phyloP scores from a whole-genome alignment of 2,888 invertebrate genomes.

The Agrotis puta region DNA sequence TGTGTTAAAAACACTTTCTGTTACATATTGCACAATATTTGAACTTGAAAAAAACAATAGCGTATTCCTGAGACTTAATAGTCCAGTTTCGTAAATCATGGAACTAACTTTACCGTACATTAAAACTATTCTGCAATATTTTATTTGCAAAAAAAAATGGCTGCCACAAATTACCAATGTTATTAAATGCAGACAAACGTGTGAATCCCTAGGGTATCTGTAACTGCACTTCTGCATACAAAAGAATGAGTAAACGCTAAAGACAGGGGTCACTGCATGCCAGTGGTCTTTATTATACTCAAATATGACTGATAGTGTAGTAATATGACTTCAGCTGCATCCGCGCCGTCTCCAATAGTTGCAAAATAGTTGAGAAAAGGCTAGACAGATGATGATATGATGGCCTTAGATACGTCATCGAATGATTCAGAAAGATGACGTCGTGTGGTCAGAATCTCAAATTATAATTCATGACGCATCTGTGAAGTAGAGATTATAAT shows the following conservation, averaged over 20 bases:
- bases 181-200: slow-evolving; percentile 5
- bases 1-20: not conserved
- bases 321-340: no score
- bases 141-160: not conserved
- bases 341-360: no score
- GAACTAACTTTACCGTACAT: not conserved
- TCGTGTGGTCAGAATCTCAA: not conserved
- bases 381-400: no score
- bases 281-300: slow-evolving; percentile 25
- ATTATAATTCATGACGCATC: slow-evolving; percentile 43
- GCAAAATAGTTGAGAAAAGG: no score
- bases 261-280: slow-evolving; percentile 26
- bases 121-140: not conserved
- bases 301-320: not conserved
- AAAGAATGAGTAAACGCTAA: not conserved
- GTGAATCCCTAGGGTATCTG: slow-evolving; percentile 17
- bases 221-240: slow-evolving; percentile 13
- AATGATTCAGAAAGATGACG: slow-evolving; percentile 55
- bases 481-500: slow-evolving; percentile 42
- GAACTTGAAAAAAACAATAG: not conserved
- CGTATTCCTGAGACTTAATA: not conserved
- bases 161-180: not conserved
- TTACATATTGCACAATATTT: no score
- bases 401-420: slow-evolving; percentile 18
- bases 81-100: not conserved